phyloP scores from a whole-genome alignment of 2,888 invertebrate species.

The Acleris sparsana region DNA sequence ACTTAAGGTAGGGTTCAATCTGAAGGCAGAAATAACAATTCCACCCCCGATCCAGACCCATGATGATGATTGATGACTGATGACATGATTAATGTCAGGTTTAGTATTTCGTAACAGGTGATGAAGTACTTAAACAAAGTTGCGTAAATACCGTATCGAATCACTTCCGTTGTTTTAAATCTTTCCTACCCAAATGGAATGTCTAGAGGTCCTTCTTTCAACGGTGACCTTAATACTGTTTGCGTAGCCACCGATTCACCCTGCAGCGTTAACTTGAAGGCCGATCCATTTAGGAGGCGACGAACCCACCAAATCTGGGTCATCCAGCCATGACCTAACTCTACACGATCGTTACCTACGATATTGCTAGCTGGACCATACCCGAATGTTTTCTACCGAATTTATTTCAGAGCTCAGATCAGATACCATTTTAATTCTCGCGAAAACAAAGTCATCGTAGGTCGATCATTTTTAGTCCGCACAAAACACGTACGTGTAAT shows the following conservation, averaged over 20 bases:
- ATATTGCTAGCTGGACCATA: neutral
- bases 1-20: no score
- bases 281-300: conserved; percentile 53
- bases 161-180: no score
- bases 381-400: neutral
- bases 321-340: conserved; percentile 51
- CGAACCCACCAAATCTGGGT: conserved; percentile 46
- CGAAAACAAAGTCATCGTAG: conserved; percentile 34
- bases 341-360: conserved; percentile 30
- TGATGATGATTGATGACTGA: no score
- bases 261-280: conserved; percentile 42
- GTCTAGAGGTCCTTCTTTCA: neutral
- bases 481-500: neutral
- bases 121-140: no score
- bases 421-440: neutral
- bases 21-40: no score
- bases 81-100: no score
- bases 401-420: conserved; percentile 4
- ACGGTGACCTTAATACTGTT: neutral
- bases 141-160: no score
- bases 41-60: no score
- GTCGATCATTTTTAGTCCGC: conserved; percentile 23
- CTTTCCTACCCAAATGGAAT: no score
- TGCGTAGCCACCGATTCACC: neutral
- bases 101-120: no score